These are phyloP conservation scores for Montipora cactus DNA, from an alignment of 64 coral and sea anemone genomes.

Conservation along the genomic window DNA sequence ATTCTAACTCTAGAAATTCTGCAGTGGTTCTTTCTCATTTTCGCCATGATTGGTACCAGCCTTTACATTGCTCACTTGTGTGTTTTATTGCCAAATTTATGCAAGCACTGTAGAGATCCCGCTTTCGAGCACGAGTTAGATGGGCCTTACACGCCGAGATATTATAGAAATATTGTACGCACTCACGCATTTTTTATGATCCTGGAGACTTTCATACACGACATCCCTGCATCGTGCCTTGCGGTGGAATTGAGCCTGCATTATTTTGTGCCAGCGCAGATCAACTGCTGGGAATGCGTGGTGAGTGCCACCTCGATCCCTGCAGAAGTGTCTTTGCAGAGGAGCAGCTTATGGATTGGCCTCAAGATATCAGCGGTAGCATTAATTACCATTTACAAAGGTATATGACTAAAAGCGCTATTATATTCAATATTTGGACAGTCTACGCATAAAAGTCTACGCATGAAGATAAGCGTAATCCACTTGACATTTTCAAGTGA, in stretches of 20 bases:
- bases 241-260: constrained; percentile 67
- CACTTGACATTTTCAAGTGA: too few species aligned
- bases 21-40: constrained; percentile 73
- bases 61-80: constrained; percentile 86
- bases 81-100: constrained; percentile 79
- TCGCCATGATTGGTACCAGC: constrained; percentile 52
- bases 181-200: constrained; percentile 84
- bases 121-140: constrained; percentile 73
- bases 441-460: too few species aligned
- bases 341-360: constrained; percentile 80
- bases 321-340: constrained; percentile 72
- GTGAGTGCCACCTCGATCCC: constrained; percentile 21
- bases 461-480: too few species aligned
- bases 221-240: constrained; percentile 75
- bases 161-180: constrained; percentile 78
- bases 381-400: constrained; percentile 87
- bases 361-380: constrained; percentile 77
- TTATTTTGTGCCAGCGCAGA: constrained; percentile 75
- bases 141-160: constrained; percentile 55
- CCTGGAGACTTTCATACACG: constrained; percentile 80
- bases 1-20: constrained; percentile 66
- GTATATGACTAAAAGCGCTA: background rate
- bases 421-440: too few species aligned
- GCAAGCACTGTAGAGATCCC: constrained; percentile 76
- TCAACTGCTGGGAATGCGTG: constrained; percentile 90